Percentiles rank a stretch among this genome's conserved stretches.
These are phyloP conservation scores for Andrena minutula DNA, from an alignment of 2,888 invertebrate species.

Conservation along the genomic window DNA sequence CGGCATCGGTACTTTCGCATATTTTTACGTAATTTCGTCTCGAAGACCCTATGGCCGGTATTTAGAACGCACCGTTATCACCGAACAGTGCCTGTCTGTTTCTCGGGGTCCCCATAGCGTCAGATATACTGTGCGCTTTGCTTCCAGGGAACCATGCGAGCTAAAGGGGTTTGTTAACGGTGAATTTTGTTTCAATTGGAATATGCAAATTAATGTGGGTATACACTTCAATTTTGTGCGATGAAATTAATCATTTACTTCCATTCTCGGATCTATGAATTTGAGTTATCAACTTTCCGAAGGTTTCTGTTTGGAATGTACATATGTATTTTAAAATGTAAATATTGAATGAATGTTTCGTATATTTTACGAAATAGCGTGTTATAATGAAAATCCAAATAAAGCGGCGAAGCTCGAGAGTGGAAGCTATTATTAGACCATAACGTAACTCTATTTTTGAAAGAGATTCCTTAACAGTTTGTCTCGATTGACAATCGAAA, in stretches of 20 bases:
- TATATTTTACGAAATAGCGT: background rate
- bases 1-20: slow-evolving; percentile 24
- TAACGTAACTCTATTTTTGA: background rate
- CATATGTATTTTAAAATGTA: no score
- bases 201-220: no score
- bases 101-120: slow-evolving; percentile 18
- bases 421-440: slow-evolving; percentile 2
- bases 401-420: background rate
- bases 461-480: background rate
- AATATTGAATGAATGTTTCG: no score
- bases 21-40: slow-evolving; percentile 46
- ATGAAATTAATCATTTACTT: no score
- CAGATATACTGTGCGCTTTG: slow-evolving; percentile 17
- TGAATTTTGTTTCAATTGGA: no score
- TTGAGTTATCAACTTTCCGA: no score
- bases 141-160: background rate
- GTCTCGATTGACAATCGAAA: slow-evolving; percentile 6
- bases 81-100: slow-evolving; percentile 32
- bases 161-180: background rate
- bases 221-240: no score
- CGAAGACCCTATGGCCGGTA: slow-evolving; percentile 26
- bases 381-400: background rate
- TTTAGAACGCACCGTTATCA: slow-evolving; percentile 53
- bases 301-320: no score
- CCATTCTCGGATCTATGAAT: no score